phyloP scores from a whole-genome alignment of 2,888 invertebrate species.

The Agrotis ipsilon region DNA sequence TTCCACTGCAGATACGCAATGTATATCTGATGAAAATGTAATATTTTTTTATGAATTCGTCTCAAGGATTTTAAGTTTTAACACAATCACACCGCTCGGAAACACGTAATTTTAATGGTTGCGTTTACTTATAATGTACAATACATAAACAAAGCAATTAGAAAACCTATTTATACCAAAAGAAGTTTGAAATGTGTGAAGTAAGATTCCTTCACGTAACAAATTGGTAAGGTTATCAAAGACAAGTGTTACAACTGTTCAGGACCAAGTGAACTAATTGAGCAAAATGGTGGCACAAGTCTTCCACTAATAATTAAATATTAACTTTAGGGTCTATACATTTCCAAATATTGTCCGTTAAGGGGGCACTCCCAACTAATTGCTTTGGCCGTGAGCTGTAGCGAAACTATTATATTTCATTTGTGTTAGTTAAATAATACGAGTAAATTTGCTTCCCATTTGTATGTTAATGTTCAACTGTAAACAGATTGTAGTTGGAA shows the following conservation, averaged over 20 bases:
- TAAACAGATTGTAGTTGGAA: constrained; percentile 18
- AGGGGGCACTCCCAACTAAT: constrained; percentile 44
- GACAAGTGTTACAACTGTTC: constrained; percentile 39
- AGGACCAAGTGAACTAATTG: constrained; percentile 52
- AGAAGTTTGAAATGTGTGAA: constrained; percentile 38
- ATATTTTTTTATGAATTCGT: constrained; percentile 23
- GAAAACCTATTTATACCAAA: constrained; percentile 11
- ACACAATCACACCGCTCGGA: constrained; percentile 9
- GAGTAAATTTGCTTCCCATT: constrained; percentile 21
- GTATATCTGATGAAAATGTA: constrained; percentile 17
- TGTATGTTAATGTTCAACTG: constrained; percentile 30
- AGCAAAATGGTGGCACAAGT: constrained; percentile 53
- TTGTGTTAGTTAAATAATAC: constrained; percentile 20
- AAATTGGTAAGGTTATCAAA: constrained; percentile 37
- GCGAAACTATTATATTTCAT: constrained; percentile 20
- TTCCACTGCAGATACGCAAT: constrained; percentile 54
- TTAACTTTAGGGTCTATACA: constrained; percentile 50
- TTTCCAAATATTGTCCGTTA: constrained; percentile 49
- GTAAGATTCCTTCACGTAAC: constrained; percentile 31
- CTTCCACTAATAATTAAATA: constrained; percentile 63
- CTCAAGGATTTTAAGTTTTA: constrained; percentile 50
- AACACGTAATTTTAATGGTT: constrained; percentile 1
- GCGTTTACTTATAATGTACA: not conserved
- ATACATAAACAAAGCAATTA: constrained; percentile 8
- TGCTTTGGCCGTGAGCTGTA: constrained; percentile 17